Percentiles rank a stretch among this genome's conserved stretches.
phyloP scores from a whole-genome alignment of 2,888 invertebrate genomes.

The Tetrapedia diversipes region DNA sequence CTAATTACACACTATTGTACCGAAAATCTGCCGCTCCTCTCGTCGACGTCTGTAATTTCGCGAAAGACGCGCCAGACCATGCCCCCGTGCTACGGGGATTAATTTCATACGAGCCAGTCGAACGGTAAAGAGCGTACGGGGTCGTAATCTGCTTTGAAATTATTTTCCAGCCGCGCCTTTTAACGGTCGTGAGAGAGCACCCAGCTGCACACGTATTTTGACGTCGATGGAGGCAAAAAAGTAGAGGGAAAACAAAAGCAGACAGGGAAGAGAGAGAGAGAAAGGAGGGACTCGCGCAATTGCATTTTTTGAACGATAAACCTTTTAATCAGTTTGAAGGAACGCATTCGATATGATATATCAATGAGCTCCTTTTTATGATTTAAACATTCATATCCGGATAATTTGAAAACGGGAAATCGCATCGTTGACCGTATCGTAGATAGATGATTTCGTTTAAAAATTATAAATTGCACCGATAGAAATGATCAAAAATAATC shows the following conservation, averaged over 20 bases:
- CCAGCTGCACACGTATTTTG: constrained; percentile 33
- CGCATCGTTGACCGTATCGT: no score
- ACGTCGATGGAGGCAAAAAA: constrained; percentile 14
- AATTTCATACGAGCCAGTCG: constrained; percentile 59
- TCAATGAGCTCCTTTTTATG: not conserved
- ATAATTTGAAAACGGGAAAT: no score
- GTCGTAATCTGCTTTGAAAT: constrained; percentile 67
- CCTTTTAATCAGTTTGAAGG: constrained; percentile 1
- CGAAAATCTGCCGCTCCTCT: constrained; percentile 71
- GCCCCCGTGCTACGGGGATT: constrained; percentile 53
- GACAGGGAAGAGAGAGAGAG: not conserved
- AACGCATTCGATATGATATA: not conserved
- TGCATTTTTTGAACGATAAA: constrained; percentile 1
- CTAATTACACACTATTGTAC: constrained; percentile 80
- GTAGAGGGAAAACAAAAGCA: not conserved
- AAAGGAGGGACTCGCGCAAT: not conserved
- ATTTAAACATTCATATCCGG: not conserved
- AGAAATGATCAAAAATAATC: no score
- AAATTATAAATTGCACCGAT: no score
- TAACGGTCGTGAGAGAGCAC: constrained; percentile 44
- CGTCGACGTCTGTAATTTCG: constrained; percentile 68
- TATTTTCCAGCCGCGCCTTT: constrained; percentile 52
- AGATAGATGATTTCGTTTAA: no score
- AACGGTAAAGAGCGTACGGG: constrained; percentile 45
- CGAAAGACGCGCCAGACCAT: constrained; percentile 53